Base-by-base conservation (phyloP, 2,113 vertebrate genomes). In the Lontra canadensis region DNA sequence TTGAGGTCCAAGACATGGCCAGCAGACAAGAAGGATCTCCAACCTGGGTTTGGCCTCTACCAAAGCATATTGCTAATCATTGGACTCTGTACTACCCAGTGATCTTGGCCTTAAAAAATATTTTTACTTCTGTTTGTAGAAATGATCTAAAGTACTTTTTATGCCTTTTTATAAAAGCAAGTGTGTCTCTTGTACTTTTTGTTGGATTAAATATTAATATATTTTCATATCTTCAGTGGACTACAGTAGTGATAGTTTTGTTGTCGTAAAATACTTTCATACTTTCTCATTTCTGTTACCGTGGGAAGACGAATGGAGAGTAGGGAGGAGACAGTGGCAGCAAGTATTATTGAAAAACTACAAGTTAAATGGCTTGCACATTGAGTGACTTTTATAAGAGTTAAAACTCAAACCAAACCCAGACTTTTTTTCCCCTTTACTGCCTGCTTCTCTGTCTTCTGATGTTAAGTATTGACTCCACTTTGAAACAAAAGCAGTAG, bases 391-490 rank as follows among this genome's bases (percentile, higher is more conserved):
- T 88, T 93, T 88, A 1, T 7, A 63, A 90, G 39, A 86, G 69
- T 61, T 86, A 59, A 95, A 96, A 91, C 21, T 92, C 87, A 49
- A 9, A 36, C n/a, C 52, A 94, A 78, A 87, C 59, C n/a, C 44
- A 85, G 31, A 84, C n/a, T 36, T 25, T 88, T 67, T 80, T 34
- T 78, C 55, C 17, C 20, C 25, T 34, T 95, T 2, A 71, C 34
- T 34, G 79, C 55, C 42, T 79, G 47, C 34, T 36, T 96, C 78
- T 79, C 61, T 61, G 26, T 63, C 55, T 47, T 78, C 74, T 87
- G 78, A 23, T 63, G 20, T 94, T 47, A 79, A 55, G 17, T 76
- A 26, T 94, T 93, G 55, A 73, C 47, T 94, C 42, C 10, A 82
- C 17, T 79, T 65, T 96, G 13, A 95, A 80, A 78, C 21, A 42